Base-by-base conservation (phyloP, 2,797 vertebrate genomes). In the Melopsittacus undulatus region DNA sequence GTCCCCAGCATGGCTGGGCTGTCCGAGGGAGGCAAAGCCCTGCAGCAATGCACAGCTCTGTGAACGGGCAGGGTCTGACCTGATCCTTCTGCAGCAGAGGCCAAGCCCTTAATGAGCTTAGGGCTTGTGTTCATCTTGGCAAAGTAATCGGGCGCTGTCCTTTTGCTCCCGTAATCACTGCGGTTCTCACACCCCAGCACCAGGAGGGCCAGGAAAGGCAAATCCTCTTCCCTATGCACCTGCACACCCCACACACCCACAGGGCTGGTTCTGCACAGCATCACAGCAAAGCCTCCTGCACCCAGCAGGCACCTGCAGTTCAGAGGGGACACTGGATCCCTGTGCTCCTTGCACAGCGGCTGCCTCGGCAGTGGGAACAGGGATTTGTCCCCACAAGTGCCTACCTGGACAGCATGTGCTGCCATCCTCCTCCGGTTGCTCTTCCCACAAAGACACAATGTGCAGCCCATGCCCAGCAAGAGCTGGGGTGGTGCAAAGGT, bases 1-100 rank as follows among this genome's bases (percentile, higher is more conserved):
- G 98, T 98, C 30, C 98, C 98, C 98, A 99, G 97, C 99, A 99
- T 99, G 97, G 94, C 94, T 40, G 26, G 57, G 45, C 22, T 2
- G 23, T 27, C 27, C 1, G 0, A 15, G 56, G 69, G 74, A 36
- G 40, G 8, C 49, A 11, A 8, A 26, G 63, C 73, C 23, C 46
- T 2, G 45, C 5, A 87, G 61, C 56, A 43, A 57, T 2, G 10
- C 46, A 0, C 22, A 2, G 4, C 16, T 13, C 59, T 51, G 61
- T 17, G 0, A 14, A 2, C 0, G 13, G 38, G 38, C 78, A 5
- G 51, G 36, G 5, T 89, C 78, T 89, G 93, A 42, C 23, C 0
- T 2, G 18, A 12, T 24, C 52, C 94, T n/a, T 6, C 69, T 14
- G 0, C 11, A 1, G 77, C 80, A 24, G 32, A 24, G 40, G 26